These are phyloP conservation scores for Zophobas atratus DNA, from an alignment of 1,140 invertebrate species.

Conservation along the genomic window DNA sequence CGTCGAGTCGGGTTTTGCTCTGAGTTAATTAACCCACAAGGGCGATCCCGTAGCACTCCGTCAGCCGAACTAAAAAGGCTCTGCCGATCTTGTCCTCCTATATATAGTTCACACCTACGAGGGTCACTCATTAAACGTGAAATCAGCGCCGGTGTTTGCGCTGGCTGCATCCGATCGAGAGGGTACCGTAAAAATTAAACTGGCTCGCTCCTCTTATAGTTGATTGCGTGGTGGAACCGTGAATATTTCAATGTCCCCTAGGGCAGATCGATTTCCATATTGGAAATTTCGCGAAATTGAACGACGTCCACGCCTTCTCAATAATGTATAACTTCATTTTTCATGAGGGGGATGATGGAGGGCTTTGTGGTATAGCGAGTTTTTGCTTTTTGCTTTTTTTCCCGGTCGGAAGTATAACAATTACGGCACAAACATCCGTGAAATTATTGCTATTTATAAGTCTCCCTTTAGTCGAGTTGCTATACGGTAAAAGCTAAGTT, in stretches of 20 bases:
- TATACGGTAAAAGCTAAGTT: no score
- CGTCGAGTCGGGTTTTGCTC: conserved; percentile 39
- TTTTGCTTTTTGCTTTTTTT: no score
- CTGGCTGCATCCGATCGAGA: conserved; percentile 14
- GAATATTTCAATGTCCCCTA: conserved; percentile 33
- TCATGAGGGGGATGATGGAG: conserved; percentile 2
- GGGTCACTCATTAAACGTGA: conserved; percentile 31
- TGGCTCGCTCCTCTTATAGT: neutral
- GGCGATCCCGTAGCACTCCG: conserved; percentile 34
- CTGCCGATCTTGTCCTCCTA: conserved; percentile 43
- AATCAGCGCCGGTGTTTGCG: conserved; percentile 20
- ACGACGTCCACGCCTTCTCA: conserved; percentile 10
- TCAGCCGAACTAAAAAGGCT: conserved; percentile 38
- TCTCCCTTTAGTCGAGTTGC: no score
- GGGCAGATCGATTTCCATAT: conserved; percentile 38
- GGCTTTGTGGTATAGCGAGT: neutral
- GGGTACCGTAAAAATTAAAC: conserved; percentile 31
- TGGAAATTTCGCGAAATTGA: conserved; percentile 33
- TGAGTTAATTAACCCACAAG: conserved; percentile 48
- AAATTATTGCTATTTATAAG: no score
- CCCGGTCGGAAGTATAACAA: no score
- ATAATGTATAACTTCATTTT: conserved; percentile 33
- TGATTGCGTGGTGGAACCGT: conserved; percentile 21
- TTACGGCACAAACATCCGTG: no score
- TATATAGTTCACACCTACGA: conserved; percentile 45